A percentile compares a stretch with the other conserved stretches of the same genome.
Evolutionary conservation across 2,797 vertebrate genomes (phyloP).

Genomic region (Chelidonichthys spinosus): DNA sequence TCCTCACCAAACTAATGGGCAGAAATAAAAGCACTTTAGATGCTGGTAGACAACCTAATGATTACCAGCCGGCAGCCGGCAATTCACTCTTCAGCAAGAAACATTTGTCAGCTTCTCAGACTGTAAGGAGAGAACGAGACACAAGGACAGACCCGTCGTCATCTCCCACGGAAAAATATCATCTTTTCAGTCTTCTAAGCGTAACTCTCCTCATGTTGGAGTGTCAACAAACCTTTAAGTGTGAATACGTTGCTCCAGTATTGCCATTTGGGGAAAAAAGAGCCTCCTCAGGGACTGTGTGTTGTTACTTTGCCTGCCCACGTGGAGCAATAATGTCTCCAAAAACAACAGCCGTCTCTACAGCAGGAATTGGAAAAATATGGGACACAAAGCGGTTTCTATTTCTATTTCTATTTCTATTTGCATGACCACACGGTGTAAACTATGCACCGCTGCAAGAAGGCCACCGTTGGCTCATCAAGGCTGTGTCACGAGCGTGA

Average conservation of each 20-base stretch:
- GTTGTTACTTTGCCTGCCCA: constrained; percentile 50
- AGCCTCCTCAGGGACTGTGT: constrained; percentile 10
- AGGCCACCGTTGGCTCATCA: constrained; percentile 51
- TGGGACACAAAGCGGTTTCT: constrained; percentile 11
- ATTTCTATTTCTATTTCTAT: too few species aligned
- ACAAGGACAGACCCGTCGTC: constrained; percentile 59
- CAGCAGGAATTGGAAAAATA: constrained; percentile 34
- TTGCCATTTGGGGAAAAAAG: constrained; percentile 31
- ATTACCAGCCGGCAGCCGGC: constrained; percentile 84
- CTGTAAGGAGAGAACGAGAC: constrained; percentile 48
- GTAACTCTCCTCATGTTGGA: constrained; percentile 28
- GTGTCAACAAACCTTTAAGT: constrained; percentile 57
- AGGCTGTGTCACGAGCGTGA: constrained; percentile 64
- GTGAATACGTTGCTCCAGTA: constrained; percentile 44
- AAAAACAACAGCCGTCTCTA: constrained; percentile 19
- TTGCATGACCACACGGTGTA: constrained; percentile 18
- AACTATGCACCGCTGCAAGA: constrained; percentile 41
- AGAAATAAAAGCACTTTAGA: constrained; percentile 84
- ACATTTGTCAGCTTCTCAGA: constrained; percentile 81
- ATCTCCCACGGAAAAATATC: constrained; percentile 45
- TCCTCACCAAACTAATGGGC: constrained; percentile 82
- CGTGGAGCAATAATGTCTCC: constrained; percentile 43
- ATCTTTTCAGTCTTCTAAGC: constrained; percentile 31
- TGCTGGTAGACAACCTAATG: constrained; percentile 82
- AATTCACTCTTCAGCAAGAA: constrained; percentile 80